Conservation (phyloP, 35 echinoderm and acorn worm species). For the Chiridota heheva region DNA sequence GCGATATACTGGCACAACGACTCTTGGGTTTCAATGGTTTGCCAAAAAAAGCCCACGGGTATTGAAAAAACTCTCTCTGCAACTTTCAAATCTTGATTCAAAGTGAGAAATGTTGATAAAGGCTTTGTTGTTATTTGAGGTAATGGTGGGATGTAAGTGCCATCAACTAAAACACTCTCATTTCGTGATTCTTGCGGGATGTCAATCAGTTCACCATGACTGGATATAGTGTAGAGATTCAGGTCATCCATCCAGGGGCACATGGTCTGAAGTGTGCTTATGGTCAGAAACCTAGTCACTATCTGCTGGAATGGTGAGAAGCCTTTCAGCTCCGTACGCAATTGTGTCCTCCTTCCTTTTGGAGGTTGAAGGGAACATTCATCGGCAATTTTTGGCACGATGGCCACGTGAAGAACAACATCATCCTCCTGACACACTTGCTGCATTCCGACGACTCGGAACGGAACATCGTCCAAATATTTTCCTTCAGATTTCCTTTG, state of each 20-base stretch:
- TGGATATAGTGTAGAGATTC: conserved; percentile 24
- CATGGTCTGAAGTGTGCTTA: conserved; percentile 53
- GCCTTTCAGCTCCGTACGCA: too few relatives aligned
- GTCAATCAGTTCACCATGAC: conserved; percentile 17
- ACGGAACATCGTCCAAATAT: conserved; percentile 41
- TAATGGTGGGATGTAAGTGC: conserved; percentile 70
- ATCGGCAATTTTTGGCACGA: conserved; percentile 51
- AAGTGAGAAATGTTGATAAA: conserved; percentile 52
- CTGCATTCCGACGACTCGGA: conserved; percentile 79
- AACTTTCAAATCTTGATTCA: conserved; percentile 30
- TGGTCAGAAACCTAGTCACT: conserved; percentile 65
- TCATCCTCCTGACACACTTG: conserved; percentile 60
- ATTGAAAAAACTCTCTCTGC: conserved; percentile 49
- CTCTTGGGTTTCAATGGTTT: conserved; percentile 74
- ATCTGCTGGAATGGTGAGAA: conserved; percentile 60
- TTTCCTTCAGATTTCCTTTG: not conserved
- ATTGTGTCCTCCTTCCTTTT: conserved; percentile 25
- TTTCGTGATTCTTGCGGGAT: not conserved
- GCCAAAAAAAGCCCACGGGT: conserved; percentile 81
- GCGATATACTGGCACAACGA: conserved; percentile 12
- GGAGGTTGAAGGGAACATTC: not conserved
- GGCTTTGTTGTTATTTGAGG: conserved; percentile 69
- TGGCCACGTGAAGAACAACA: conserved; percentile 56
- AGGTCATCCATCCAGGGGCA: conserved; percentile 57
- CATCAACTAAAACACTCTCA: conserved; percentile 25